phyloP scores from a whole-genome alignment of 2,888 invertebrate genomes.

The Hirudinaria manillensis region DNA sequence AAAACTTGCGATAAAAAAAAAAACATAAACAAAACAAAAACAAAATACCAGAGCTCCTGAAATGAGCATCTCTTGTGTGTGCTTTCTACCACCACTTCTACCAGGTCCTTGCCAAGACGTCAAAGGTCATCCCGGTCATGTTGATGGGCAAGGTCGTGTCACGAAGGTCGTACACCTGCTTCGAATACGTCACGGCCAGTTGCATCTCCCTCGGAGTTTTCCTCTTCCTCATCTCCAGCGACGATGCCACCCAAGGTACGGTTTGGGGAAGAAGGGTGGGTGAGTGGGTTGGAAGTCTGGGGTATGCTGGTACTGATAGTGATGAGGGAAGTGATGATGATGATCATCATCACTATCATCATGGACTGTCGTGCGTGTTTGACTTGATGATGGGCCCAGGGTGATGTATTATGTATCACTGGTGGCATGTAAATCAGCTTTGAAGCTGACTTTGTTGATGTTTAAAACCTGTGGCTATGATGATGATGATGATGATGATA shows the following conservation, averaged over 20 bases:
- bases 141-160: conserved; percentile 90
- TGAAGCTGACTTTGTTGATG: neutral
- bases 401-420: too few species aligned
- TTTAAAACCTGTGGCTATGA: neutral
- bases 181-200: conserved; percentile 84
- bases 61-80: neutral
- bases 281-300: neutral
- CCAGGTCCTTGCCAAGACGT: conserved; percentile 80
- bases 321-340: neutral
- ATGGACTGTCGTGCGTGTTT: too few species aligned
- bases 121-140: conserved; percentile 79
- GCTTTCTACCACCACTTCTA: neutral
- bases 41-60: too few species aligned
- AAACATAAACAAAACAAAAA: too few species aligned
- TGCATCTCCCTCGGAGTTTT: conserved; percentile 87
- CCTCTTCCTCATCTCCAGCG: conserved; percentile 68
- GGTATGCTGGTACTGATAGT: neutral
- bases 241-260: conserved; percentile 63
- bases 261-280: neutral
- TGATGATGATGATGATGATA: neutral
- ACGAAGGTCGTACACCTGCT: conserved; percentile 74
- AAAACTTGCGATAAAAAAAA: too few species aligned
- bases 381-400: neutral
- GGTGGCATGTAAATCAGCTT: too few species aligned
- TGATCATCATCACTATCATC: neutral